Conservation (phyloP, 2,888 invertebrate species). For the Tetragonula carbonaria region DNA sequence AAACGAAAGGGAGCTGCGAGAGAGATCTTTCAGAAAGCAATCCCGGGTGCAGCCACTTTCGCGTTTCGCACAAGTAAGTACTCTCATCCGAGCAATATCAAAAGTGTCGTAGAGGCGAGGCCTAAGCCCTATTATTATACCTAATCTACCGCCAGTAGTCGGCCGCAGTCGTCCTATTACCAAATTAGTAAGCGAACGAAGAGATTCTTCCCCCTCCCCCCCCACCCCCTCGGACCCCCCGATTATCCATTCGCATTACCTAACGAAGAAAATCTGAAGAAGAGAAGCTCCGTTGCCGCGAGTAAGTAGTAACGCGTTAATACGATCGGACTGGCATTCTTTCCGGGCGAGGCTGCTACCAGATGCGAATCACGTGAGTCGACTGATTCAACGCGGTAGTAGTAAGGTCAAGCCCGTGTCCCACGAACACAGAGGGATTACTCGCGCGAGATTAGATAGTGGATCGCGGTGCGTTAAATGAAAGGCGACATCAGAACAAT, state of each 20-base stretch:
- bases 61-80: not conserved
- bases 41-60: not conserved
- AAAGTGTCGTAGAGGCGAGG: not conserved
- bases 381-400: slow-evolving; percentile 45
- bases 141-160: not conserved
- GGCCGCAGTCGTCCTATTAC: not conserved
- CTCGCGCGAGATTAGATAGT: slow-evolving; percentile 63
- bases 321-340: slow-evolving; percentile 19
- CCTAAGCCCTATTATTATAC: slow-evolving; percentile 1
- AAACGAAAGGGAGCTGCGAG: not conserved
- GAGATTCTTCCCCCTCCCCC: no score
- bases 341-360: slow-evolving; percentile 39
- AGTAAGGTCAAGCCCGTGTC: slow-evolving; percentile 41
- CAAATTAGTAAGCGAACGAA: not conserved
- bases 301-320: not conserved
- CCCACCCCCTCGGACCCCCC: not conserved
- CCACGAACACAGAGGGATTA: slow-evolving; percentile 59
- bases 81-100: not conserved
- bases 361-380: slow-evolving; percentile 65
- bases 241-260: not conserved
- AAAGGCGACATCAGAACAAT: slow-evolving; percentile 62
- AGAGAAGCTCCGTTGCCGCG: not conserved
- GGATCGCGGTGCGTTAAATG: slow-evolving; percentile 61
- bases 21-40: not conserved
- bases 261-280: not conserved